Conservation (phyloP, 1,140 invertebrate genomes). For the Drosophila eugracilis region DNA sequence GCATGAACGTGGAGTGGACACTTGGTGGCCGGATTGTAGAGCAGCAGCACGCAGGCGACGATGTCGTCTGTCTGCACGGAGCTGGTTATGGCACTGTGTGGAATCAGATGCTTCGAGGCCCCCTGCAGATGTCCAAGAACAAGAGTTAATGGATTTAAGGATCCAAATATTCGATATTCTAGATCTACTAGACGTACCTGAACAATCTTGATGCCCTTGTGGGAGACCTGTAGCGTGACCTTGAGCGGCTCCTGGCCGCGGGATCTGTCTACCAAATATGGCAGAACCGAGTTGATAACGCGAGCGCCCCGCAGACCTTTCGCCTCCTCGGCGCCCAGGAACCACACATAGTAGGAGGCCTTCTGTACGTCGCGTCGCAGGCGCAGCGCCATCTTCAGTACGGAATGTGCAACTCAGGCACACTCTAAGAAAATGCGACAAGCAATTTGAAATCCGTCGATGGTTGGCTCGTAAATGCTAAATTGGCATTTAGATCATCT, state of each 20-base stretch:
- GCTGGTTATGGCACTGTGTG: constrained; percentile 96
- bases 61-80: constrained; percentile 94
- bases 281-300: constrained; percentile 93
- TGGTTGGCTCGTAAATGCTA: constrained; percentile 40
- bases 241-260: constrained; percentile 95
- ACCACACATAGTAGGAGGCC: constrained; percentile 99
- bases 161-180: background rate
- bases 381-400: constrained; percentile 87
- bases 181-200: constrained; percentile 85
- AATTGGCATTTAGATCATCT: constrained; percentile 38
- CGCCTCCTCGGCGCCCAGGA: constrained; percentile 97
- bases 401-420: constrained; percentile 18
- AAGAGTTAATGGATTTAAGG: background rate
- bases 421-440: constrained; percentile 29
- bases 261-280: constrained; percentile 93
- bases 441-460: background rate
- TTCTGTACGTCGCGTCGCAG: constrained; percentile 95
- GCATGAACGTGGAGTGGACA: constrained; percentile 96
- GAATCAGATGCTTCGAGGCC: constrained; percentile 96
- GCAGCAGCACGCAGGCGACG: constrained; percentile 94
- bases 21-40: constrained; percentile 96
- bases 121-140: constrained; percentile 82
- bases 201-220: constrained; percentile 97
- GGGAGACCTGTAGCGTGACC: constrained; percentile 94
- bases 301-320: constrained; percentile 93